Conservation (phyloP, 2,888 invertebrate species). For the Embidobia sp. region DNA sequence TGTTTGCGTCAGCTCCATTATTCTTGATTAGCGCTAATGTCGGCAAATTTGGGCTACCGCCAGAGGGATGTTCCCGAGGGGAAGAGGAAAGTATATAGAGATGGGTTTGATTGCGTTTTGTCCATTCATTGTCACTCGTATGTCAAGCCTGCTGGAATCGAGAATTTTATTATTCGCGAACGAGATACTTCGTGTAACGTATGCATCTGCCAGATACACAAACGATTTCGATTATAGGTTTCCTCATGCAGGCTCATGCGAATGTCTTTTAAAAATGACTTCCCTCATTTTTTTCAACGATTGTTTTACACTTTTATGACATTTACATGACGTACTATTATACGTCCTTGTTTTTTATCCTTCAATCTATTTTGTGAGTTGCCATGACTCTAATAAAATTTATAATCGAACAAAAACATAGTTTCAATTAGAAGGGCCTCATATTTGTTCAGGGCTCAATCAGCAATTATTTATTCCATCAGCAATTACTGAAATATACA, state of each 20-base stretch:
- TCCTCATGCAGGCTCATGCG: constrained; percentile 20
- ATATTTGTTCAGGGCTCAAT: too few species aligned
- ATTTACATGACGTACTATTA: too few species aligned
- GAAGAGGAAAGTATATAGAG: constrained; percentile 3
- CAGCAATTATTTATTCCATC: too few species aligned
- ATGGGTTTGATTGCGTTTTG: constrained; percentile 49
- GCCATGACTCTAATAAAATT: too few species aligned
- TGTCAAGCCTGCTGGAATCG: constrained; percentile 24
- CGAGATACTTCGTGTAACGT: constrained; percentile 13
- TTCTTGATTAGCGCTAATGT: constrained; percentile 64
- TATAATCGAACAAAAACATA: too few species aligned
- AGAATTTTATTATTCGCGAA: constrained; percentile 27
- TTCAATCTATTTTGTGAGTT: too few species aligned
- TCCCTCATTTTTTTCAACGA: constrained; percentile 12
- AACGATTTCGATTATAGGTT: constrained; percentile 39
- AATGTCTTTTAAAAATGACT: not conserved
- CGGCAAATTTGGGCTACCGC: constrained; percentile 47
- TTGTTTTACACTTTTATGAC: not conserved
- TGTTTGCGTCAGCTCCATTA: constrained; percentile 48
- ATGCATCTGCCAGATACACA: constrained; percentile 21
- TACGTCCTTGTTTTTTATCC: too few species aligned
- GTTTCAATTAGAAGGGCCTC: too few species aligned
- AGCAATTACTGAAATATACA: too few species aligned
- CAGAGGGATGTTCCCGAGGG: not conserved
- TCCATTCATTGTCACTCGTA: constrained; percentile 44